Evolutionary conservation across 1,140 invertebrate genomes (phyloP).

Genomic region (Metopolophium dirhodum): DNA sequence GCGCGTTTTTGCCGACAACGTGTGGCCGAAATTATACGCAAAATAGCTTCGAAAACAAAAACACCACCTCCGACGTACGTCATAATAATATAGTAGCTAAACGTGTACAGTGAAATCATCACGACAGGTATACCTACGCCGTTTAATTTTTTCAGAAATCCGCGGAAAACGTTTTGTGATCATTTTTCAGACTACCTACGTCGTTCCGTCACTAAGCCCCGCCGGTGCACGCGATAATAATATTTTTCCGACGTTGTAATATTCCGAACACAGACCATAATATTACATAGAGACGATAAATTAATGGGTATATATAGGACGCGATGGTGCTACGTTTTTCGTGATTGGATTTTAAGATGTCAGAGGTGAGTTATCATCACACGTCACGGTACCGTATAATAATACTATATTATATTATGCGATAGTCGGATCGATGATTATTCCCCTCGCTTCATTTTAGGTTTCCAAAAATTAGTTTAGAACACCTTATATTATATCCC

Average conservation of each 20-base stretch:
- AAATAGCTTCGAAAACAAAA: too few relatives aligned
- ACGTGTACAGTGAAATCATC: neutral
- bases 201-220: neutral
- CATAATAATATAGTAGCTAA: neutral
- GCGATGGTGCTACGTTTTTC: conserved; percentile 5
- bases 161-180: neutral
- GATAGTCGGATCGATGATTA: neutral
- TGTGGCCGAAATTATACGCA: neutral
- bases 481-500: too few relatives aligned
- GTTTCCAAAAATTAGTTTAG: too few relatives aligned
- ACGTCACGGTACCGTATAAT: neutral
- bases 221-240: neutral
- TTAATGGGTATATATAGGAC: neutral
- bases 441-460: neutral
- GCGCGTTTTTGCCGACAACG: neutral
- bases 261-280: neutral
- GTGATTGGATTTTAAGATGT: neutral
- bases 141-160: neutral
- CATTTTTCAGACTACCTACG: neutral
- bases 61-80: too few relatives aligned
- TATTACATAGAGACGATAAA: neutral
- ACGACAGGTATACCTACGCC: neutral
- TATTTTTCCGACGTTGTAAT: neutral
- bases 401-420: neutral
- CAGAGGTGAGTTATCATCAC: conserved; percentile 7